Evolutionary conservation across 2,888 invertebrate species (phyloP).

Genomic region (Uropetala carovei): DNA sequence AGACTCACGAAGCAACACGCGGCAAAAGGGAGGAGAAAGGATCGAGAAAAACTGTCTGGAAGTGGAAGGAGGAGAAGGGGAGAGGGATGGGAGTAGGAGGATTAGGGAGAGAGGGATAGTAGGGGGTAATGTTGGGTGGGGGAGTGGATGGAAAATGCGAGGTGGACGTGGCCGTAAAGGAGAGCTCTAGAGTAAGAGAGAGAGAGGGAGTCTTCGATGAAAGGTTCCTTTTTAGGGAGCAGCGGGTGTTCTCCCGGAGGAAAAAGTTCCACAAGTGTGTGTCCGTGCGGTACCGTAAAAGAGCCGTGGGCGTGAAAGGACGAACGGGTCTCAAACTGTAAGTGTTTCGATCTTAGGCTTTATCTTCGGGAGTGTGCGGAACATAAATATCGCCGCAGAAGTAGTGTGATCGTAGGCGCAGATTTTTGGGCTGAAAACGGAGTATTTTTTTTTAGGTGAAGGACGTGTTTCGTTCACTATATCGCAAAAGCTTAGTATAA

Average conservation of each 20-base stretch:
- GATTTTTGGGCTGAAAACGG: too few relatives aligned
- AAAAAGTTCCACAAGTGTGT: conserved; percentile 58
- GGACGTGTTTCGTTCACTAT: too few relatives aligned
- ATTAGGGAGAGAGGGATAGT: conserved; percentile 22
- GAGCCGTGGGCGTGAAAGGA: conserved; percentile 2
- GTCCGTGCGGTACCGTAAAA: not conserved
- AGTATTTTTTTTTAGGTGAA: too few relatives aligned
- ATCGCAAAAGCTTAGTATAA: too few relatives aligned
- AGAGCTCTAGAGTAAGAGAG: too few relatives aligned
- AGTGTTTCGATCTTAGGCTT: not conserved
- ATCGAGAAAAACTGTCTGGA: conserved; percentile 53
- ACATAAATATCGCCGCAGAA: too few relatives aligned
- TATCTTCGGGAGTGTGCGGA: not conserved
- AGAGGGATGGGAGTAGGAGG: too few relatives aligned
- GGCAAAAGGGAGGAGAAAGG: conserved; percentile 66
- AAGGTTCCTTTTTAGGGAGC: conserved; percentile 47
- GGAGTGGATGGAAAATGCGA: not conserved
- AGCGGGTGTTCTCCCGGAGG: conserved; percentile 46
- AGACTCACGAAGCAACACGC: not conserved
- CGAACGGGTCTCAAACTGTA: conserved; percentile 1
- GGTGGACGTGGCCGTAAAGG: conserved; percentile 11
- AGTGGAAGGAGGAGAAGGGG: conserved; percentile 1
- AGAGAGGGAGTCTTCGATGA: conserved; percentile 33
- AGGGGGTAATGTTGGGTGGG: not conserved
- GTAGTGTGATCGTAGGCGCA: too few relatives aligned